Evolutionary conservation across 2,113 vertebrate species (phyloP).

Genomic region (Sinocyclocheilus rhinocerous): DNA sequence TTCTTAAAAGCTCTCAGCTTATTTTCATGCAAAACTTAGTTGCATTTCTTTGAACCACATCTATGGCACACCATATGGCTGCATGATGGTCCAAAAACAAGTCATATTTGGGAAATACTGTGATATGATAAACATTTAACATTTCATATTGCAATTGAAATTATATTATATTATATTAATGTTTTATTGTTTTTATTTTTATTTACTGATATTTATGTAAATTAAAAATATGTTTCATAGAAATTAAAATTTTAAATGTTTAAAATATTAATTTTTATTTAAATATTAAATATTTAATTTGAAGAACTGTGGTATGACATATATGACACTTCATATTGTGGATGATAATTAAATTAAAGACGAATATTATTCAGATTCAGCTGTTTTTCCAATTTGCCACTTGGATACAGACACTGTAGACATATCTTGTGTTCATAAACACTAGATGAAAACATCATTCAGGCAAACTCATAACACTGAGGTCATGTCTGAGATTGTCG

Average conservation of each 20-base stretch:
- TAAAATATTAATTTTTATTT: background rate
- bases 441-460: constrained; percentile 16
- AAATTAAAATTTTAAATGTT: background rate
- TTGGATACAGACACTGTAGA: background rate
- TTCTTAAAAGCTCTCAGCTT: background rate
- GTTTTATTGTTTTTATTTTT: too few relatives aligned
- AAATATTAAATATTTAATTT: background rate
- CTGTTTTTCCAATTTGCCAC: background rate
- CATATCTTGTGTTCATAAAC: background rate
- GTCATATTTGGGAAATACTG: background rate
- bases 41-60: background rate
- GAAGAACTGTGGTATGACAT: background rate
- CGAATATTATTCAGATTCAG: background rate
- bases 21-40: background rate
- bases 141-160: background rate
- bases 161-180: too few relatives aligned
- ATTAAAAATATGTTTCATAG: too few relatives aligned
- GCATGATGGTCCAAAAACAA: background rate
- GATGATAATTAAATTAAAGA: background rate
- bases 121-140: background rate
- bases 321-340: background rate
- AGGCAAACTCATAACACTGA: background rate
- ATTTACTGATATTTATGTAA: too few relatives aligned
- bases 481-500: constrained; percentile 26
- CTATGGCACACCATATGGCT: too few relatives aligned